These are phyloP conservation scores for Cryptosula pallasiana DNA, from an alignment of 2,888 invertebrate species.

Conservation along the genomic window DNA sequence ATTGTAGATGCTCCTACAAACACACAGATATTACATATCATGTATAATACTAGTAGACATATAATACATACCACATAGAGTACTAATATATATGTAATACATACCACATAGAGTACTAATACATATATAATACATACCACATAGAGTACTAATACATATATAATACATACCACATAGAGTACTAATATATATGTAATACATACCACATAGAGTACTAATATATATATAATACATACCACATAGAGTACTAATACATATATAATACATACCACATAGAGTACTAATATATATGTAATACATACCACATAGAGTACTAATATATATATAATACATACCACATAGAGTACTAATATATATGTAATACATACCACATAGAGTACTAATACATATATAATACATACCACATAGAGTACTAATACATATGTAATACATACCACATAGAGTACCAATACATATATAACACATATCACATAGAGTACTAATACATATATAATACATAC, in stretches of 20 bases:
- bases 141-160: background rate
- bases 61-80: background rate
- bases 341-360: background rate
- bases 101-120: slow-evolving; percentile 37
- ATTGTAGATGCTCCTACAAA: slow-evolving; percentile 36
- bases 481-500: background rate
- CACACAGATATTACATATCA: background rate
- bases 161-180: background rate
- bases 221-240: background rate
- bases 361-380: background rate
- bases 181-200: background rate
- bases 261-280: background rate
- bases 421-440: background rate
- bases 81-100: slow-evolving; percentile 1
- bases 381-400: background rate
- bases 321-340: background rate
- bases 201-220: background rate
- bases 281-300: background rate
- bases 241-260: background rate
- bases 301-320: background rate
- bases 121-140: background rate
- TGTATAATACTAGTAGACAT: background rate
- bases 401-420: background rate
- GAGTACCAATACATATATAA: background rate
- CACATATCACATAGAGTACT: background rate